phyloP scores from a whole-genome alignment of 2,113 vertebrate species.

The Phrynosoma platyrhinos region DNA sequence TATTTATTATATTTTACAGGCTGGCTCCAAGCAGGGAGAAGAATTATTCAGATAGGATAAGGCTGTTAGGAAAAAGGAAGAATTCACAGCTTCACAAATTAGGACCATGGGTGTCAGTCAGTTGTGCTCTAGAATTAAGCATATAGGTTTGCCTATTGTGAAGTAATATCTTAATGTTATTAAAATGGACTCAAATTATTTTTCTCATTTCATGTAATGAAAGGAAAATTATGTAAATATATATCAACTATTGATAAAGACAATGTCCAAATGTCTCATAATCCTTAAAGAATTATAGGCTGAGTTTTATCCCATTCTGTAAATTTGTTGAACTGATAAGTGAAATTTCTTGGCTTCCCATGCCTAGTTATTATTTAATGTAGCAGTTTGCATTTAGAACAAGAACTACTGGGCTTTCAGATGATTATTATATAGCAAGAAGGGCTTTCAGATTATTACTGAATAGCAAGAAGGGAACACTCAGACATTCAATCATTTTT shows the following conservation, averaged over 20 bases:
- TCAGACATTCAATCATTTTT: neutral
- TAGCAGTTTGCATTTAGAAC: neutral
- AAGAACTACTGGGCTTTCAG: neutral
- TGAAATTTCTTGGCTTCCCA: neutral
- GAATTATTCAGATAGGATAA: conserved; percentile 22
- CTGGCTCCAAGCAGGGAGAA: conserved; percentile 1
- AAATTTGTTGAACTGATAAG: neutral
- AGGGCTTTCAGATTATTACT: too few relatives aligned
- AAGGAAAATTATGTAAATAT: neutral
- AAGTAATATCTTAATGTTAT: conserved; percentile 2
- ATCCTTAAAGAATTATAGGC: neutral
- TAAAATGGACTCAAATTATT: conserved; percentile 13
- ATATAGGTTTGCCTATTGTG: conserved; percentile 9
- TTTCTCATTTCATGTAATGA: conserved; percentile 13
- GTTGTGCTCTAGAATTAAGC: conserved; percentile 6
- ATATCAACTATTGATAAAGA: neutral
- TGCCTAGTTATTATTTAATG: neutral
- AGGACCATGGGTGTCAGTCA: neutral
- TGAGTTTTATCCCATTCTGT: neutral
- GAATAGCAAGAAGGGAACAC: too few relatives aligned
- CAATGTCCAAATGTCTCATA: neutral
- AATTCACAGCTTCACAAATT: conserved; percentile 28
- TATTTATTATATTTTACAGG: neutral
- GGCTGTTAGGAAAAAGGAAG: conserved; percentile 25
- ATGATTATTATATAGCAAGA: neutral